Evolutionary conservation across 2,113 vertebrate species (phyloP), one percentile per base, ranked within the genome.

Genomic region (Trichechus manatus): DNA sequence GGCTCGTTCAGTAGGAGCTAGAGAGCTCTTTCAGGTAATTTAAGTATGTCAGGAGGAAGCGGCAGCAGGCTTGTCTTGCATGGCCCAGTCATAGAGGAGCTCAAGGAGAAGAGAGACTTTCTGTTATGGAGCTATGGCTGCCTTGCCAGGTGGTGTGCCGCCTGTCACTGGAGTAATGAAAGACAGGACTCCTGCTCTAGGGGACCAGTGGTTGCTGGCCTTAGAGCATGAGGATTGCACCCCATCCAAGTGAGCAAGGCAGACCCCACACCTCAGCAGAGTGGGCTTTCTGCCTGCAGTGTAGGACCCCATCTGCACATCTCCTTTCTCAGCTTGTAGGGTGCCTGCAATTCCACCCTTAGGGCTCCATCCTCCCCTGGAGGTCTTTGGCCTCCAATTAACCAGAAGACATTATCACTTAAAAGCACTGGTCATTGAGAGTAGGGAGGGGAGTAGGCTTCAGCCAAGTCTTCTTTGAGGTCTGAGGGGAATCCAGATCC

Each of bases 41-140:
- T 2, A 13, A 2, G 0, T 0, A 2, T 8, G 59, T 29, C n/a
- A 6, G 14, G 53, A 68, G 64, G 15, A 53, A 23, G 56, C 23
- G 70, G 39, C 0, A 0, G 20, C 6, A 27, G 87, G 3, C 27
- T 31, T 1, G 3, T 39, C 39, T 59, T 29, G 53, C 7, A 11
- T 33, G 23, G 31, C 19, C 20, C 33, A 11, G 0, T 39, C 14
- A 27, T 9, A 53, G 64, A 8, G 7, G 56, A 29, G 74, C 36
- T 42, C 36, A 14, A 75, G 72, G 9, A 75, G 9, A 25, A 75
- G 22, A 42, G 74, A 13, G 9, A 25, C 23, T 29, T 81, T 19
- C 33, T 53, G 19, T 33, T 27, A 0, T 0, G 0, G 0, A 17
- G 87, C 47, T 63, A 0, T 0, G 9, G 14, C 10, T 68, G 50